A percentile compares a stretch with the other conserved stretches of the same genome.
phyloP scores from a whole-genome alignment of 2,888 invertebrate genomes.

The Tipula lateralis region DNA sequence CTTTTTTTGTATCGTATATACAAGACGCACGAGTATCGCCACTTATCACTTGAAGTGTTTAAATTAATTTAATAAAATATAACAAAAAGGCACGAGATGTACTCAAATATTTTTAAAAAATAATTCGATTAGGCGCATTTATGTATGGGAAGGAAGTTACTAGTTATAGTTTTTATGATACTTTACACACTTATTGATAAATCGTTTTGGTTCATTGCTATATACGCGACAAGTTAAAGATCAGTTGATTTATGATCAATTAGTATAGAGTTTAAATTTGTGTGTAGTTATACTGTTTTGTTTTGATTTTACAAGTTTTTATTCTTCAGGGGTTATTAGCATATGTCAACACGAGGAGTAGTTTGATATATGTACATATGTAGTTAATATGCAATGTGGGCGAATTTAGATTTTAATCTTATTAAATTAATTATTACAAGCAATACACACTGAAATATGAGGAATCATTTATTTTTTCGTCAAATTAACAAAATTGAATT shows the following conservation, averaged over 20 bases:
- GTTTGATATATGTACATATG: background rate
- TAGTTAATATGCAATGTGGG: background rate
- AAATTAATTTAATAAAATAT: background rate
- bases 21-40: background rate
- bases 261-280: background rate
- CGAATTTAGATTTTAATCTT: background rate
- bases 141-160: background rate
- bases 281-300: background rate
- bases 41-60: background rate
- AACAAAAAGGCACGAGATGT: background rate
- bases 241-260: background rate
- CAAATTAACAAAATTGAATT: no score
- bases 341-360: background rate
- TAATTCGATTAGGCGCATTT: background rate
- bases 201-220: background rate
- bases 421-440: background rate
- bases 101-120: background rate
- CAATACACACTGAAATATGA: no score
- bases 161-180: background rate
- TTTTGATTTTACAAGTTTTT: background rate
- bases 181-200: background rate
- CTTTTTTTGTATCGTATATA: background rate
- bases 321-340: background rate
- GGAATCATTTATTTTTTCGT: background rate
- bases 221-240: background rate